Conservation (phyloP, 1,140 invertebrate genomes). For the Copidosoma floridanum region DNA sequence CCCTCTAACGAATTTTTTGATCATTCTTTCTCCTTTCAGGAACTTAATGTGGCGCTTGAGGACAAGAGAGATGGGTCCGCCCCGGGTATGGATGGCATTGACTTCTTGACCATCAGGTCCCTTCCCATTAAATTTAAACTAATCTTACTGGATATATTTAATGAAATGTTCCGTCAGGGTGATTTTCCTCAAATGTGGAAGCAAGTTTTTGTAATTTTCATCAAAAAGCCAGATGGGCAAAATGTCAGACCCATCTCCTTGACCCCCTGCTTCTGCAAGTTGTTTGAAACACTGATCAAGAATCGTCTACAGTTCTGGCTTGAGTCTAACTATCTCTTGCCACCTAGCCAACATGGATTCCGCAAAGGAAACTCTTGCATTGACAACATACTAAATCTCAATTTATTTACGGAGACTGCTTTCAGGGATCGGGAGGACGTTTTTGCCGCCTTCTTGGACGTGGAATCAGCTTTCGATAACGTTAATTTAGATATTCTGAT, state of each 20-base stretch:
- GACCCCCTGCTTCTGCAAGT: conserved; percentile 11
- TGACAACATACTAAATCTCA: not conserved
- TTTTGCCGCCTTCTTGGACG: conserved; percentile 9
- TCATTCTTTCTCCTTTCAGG: not conserved
- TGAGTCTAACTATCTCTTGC: not conserved
- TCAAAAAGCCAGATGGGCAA: not conserved
- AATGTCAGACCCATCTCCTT: conserved; percentile 5
- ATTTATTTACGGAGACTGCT: not conserved
- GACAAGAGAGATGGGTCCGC: not conserved
- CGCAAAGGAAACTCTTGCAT: not conserved
- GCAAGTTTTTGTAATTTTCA: not conserved
- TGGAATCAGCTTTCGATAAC: conserved; percentile 16
- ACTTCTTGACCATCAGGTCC: not conserved
- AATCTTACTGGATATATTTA: conserved; percentile 21
- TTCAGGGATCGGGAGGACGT: not conserved
- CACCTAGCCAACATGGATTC: not conserved
- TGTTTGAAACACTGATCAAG: conserved; percentile 18
- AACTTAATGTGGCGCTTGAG: conserved; percentile 10
- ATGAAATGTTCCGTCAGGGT: not conserved
- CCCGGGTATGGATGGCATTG: conserved; percentile 2
- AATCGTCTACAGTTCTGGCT: not conserved
- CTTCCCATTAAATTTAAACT: not conserved
- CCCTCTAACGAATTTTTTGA: not conserved
- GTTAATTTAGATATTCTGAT: conserved; percentile 10
- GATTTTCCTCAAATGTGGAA: conserved; percentile 2